These are phyloP conservation scores for Zeugodacus cucurbitae DNA, from an alignment of 1,140 invertebrate genomes.

Conservation along the genomic window DNA sequence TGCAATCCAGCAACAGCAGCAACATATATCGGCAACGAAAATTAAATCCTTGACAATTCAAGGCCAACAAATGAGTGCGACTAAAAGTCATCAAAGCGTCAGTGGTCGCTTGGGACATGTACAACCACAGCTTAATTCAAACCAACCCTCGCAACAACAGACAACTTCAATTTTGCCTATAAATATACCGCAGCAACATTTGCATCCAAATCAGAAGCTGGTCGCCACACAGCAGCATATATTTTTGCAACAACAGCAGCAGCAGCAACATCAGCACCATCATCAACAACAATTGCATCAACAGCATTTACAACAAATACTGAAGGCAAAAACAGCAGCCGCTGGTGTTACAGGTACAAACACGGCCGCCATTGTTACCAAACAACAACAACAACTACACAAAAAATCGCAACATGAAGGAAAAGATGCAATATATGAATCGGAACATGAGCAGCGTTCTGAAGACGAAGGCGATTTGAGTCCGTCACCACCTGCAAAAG, in stretches of 20 bases:
- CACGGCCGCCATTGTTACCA: slow-evolving; percentile 59
- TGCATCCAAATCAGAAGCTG: slow-evolving; percentile 58
- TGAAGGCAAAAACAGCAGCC: slow-evolving; percentile 60
- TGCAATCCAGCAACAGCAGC: slow-evolving; percentile 60
- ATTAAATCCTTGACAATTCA: slow-evolving; percentile 41
- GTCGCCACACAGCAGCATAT: slow-evolving; percentile 59
- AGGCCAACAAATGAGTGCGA: slow-evolving; percentile 41
- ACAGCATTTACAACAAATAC: slow-evolving; percentile 61
- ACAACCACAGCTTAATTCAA: slow-evolving; percentile 42
- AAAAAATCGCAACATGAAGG: slow-evolving; percentile 40
- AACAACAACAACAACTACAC: slow-evolving; percentile 59
- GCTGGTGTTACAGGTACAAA: slow-evolving; percentile 52
- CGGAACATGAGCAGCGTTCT: slow-evolving; percentile 63
- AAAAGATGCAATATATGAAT: slow-evolving; percentile 47
- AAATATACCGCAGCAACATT: slow-evolving; percentile 45
- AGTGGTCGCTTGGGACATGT: slow-evolving; percentile 35
- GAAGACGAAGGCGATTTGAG: slow-evolving; percentile 63
- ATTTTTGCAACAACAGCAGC: slow-evolving; percentile 51
- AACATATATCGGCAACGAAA: slow-evolving; percentile 48
- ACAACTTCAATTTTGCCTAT: neutral
- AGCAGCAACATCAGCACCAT: slow-evolving; percentile 54
- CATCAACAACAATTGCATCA: slow-evolving; percentile 62
- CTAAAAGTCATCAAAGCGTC: slow-evolving; percentile 19
- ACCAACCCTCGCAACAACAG: slow-evolving; percentile 42
- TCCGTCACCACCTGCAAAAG: slow-evolving; percentile 65